Percentiles rank a stretch among this genome's conserved stretches.
These are phyloP conservation scores for Arctopsyche grandis DNA, from an alignment of 1,140 invertebrate genomes.

Conservation along the genomic window DNA sequence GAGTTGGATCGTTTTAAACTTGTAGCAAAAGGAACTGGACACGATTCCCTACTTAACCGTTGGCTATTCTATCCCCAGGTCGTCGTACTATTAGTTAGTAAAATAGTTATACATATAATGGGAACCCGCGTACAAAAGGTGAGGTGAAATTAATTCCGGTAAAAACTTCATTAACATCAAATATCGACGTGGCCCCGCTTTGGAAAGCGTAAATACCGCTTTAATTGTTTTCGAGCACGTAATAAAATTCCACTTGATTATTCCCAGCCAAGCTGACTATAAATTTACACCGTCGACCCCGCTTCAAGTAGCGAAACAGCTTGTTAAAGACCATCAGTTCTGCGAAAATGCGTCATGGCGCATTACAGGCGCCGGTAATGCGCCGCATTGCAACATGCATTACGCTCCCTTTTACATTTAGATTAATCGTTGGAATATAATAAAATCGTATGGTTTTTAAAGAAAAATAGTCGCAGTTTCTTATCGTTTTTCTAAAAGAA, in stretches of 20 bases:
- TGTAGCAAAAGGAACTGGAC: constrained; percentile 47
- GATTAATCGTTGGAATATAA: no score
- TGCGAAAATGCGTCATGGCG: constrained; percentile 12
- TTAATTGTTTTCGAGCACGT: constrained; percentile 47
- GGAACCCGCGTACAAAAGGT: not conserved
- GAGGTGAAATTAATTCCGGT: constrained; percentile 35
- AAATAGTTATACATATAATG: not conserved
- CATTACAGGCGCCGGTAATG: not conserved
- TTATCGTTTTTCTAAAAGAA: not conserved
- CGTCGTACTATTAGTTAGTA: no score
- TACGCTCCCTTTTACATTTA: no score
- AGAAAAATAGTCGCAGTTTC: no score
- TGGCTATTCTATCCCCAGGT: constrained; percentile 7
- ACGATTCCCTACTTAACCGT: constrained; percentile 50
- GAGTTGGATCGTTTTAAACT: constrained; percentile 43
- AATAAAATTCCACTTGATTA: constrained; percentile 41
- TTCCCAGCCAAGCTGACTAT: constrained; percentile 8
- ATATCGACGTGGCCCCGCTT: constrained; percentile 34
- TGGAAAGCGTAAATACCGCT: constrained; percentile 37
- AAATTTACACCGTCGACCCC: constrained; percentile 11
- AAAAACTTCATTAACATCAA: constrained; percentile 46
- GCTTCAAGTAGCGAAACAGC: not conserved
- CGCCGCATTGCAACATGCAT: not conserved
- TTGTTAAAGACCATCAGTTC: constrained; percentile 20
- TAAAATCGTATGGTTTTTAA: no score